A percentile compares a stretch with the other conserved stretches of the same genome.
Conservation (phyloP, 2,113 vertebrate genomes). For the Lates calcarifer region DNA sequence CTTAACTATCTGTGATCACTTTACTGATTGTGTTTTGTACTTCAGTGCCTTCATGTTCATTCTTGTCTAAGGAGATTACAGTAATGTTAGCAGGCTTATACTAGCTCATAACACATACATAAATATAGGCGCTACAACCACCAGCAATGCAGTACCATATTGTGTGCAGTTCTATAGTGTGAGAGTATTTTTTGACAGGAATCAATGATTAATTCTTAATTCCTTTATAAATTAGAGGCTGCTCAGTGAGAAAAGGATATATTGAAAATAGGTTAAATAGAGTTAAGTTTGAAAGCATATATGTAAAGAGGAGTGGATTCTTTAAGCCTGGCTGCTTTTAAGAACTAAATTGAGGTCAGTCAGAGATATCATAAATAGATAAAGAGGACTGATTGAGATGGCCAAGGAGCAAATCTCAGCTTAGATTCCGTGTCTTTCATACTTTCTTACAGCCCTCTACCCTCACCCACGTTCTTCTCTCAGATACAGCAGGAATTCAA, state of each 20-base stretch:
- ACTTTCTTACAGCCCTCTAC: constrained; percentile 31
- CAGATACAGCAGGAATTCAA: constrained; percentile 77
- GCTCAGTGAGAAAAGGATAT: neutral
- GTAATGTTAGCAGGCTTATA: neutral
- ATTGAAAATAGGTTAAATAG: constrained; percentile 3
- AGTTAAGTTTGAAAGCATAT: neutral
- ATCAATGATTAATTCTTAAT: neutral
- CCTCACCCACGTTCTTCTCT: constrained; percentile 54
- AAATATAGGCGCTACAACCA: neutral
- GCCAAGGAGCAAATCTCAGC: constrained; percentile 47
- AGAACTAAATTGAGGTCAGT: constrained; percentile 49
- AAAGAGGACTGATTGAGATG: constrained; percentile 50
- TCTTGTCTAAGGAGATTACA: neutral
- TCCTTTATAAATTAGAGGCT: neutral
- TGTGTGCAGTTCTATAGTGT: neutral
- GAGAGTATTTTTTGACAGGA: neutral
- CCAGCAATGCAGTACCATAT: neutral
- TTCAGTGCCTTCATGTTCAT: neutral
- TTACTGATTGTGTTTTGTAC: neutral
- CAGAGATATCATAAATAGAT: constrained; percentile 56
- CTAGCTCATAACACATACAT: neutral
- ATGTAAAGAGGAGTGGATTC: constrained; percentile 33
- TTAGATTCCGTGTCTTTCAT: constrained; percentile 37
- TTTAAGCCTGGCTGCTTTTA: constrained; percentile 29
- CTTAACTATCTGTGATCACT: neutral